Conservation (phyloP, 2,113 vertebrate genomes). For the Peromyscus californicus region DNA sequence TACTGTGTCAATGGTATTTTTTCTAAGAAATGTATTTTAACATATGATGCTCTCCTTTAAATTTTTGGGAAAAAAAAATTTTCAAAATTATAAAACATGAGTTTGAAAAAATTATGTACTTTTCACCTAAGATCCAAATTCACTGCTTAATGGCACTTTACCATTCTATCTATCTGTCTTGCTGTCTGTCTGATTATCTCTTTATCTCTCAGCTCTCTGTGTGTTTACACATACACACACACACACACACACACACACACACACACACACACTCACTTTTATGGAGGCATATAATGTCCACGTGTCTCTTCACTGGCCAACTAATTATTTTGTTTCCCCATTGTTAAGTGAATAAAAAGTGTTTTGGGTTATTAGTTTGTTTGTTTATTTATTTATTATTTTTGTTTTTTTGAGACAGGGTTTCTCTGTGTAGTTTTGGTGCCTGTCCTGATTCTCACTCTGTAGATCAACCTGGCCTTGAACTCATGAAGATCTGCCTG, state of each 20-base stretch:
- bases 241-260: no score
- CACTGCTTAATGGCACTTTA: background rate
- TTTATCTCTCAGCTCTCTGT: background rate
- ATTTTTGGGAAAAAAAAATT: background rate
- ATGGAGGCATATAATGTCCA: background rate
- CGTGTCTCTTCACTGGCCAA: background rate
- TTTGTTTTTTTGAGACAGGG: no score
- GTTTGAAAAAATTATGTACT: background rate
- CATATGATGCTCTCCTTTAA: background rate
- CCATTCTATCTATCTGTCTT: background rate
- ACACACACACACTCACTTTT: no score
- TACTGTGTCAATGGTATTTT: background rate
- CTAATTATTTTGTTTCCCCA: background rate
- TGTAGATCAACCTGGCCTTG: no score
- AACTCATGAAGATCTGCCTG: no score
- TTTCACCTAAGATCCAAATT: background rate
- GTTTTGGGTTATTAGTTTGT: no score
- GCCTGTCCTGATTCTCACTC: no score
- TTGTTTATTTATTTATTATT: no score
- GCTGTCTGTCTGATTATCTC: background rate
- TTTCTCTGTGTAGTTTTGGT: no score
- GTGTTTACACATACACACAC: background rate
- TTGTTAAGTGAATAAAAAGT: no score
- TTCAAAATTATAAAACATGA: background rate
- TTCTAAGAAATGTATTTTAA: constrained; percentile 34